Conservation (phyloP, 2,797 vertebrate genomes). For the Sibirionetta formosa region DNA sequence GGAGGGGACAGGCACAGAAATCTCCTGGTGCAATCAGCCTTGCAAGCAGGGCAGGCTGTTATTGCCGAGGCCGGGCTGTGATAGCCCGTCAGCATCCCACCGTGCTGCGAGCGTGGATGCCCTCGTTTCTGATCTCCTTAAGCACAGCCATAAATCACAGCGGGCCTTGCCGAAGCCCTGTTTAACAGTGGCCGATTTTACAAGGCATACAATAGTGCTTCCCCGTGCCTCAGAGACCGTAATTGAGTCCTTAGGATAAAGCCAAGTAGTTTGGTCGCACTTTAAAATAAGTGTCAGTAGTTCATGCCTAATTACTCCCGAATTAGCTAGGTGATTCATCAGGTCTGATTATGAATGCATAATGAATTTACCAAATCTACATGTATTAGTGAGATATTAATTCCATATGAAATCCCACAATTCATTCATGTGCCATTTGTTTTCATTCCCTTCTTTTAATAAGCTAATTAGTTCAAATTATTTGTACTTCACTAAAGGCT, state of each 20-base stretch:
- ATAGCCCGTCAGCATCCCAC: not conserved
- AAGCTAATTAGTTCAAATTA: constrained; percentile 88
- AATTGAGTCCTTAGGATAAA: constrained; percentile 68
- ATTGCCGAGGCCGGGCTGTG: not conserved
- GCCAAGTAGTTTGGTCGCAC: constrained; percentile 70
- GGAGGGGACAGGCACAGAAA: not conserved
- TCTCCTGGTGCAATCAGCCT: rapidly evolving
- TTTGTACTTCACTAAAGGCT: constrained; percentile 85
- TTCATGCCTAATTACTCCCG: constrained; percentile 84
- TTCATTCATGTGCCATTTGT: constrained; percentile 86
- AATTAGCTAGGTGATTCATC: constrained; percentile 85
- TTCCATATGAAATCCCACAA: constrained; percentile 80
- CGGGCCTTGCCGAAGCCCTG: not conserved
- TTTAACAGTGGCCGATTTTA: not conserved
- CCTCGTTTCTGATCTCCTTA: not conserved
- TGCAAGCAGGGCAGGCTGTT: not conserved
- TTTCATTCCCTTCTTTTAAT: constrained; percentile 83
- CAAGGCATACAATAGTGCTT: not conserved
- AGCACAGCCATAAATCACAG: not conserved
- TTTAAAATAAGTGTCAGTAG: constrained; percentile 82
- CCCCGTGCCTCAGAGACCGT: not conserved
- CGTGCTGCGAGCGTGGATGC: not conserved
- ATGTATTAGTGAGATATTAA: constrained; percentile 83
- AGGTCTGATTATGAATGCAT: constrained; percentile 84
- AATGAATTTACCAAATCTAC: constrained; percentile 85